These are phyloP conservation scores for Anthonomus grandis DNA, from an alignment of 1,140 invertebrate species.

Conservation along the genomic window DNA sequence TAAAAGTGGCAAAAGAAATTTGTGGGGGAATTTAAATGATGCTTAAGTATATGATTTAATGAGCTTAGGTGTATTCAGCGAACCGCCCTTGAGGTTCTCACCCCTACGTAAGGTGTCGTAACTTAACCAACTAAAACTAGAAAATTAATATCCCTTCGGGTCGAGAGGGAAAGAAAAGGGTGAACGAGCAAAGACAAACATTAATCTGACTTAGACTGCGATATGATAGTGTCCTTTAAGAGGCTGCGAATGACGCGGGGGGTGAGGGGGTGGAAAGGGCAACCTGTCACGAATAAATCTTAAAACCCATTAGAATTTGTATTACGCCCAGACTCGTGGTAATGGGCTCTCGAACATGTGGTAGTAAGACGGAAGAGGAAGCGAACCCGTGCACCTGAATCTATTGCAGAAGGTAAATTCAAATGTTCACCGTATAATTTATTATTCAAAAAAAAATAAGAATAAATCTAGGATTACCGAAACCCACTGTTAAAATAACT, in stretches of 20 bases:
- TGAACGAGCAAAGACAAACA: conserved; percentile 10
- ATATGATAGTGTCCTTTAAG: conserved; percentile 17
- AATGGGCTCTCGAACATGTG: not conserved
- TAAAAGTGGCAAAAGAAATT: conserved; percentile 17
- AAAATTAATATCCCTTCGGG: conserved; percentile 9
- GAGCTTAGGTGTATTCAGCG: too few species aligned
- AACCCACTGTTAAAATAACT: too few species aligned
- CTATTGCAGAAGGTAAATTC: too few species aligned
- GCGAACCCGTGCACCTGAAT: too few species aligned
- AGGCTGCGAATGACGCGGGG: conserved; percentile 14
- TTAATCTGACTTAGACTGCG: conserved; percentile 9
- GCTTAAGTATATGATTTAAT: too few species aligned
- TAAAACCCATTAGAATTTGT: conserved; percentile 14
- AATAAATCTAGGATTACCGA: too few species aligned
- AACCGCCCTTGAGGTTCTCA: too few species aligned
- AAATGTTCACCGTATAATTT: too few species aligned
- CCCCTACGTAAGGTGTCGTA: not conserved
- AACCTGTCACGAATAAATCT: conserved; percentile 15
- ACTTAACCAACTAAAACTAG: not conserved
- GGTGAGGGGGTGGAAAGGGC: conserved; percentile 5
- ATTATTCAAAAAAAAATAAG: too few species aligned
- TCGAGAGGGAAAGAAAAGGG: not conserved
- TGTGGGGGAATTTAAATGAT: too few species aligned
- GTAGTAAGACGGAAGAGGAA: too few species aligned
- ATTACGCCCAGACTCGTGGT: conserved; percentile 1